A percentile compares a stretch with the other conserved stretches of the same genome.
These are phyloP conservation scores for Mythimna vitellina DNA, from an alignment of 2,888 invertebrate genomes.

Conservation along the genomic window DNA sequence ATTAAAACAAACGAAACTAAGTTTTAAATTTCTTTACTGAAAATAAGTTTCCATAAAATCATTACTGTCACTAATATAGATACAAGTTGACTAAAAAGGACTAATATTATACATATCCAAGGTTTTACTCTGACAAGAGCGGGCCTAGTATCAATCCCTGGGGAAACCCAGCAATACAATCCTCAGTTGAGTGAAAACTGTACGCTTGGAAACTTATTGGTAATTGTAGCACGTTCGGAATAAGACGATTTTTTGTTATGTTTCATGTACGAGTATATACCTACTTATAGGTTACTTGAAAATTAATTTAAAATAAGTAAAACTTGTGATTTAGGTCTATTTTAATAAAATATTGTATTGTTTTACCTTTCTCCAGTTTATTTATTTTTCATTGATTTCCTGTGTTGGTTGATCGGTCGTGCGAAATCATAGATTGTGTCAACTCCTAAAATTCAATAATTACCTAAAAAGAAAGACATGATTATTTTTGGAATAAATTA, in stretches of 20 bases:
- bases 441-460: neutral
- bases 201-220: neutral
- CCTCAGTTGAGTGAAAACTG: neutral
- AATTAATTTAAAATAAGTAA: neutral
- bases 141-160: conserved; percentile 15
- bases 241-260: neutral
- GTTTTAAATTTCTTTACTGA: neutral
- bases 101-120: neutral
- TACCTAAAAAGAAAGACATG: conserved; percentile 31
- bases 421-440: neutral
- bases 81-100: neutral
- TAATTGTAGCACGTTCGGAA: neutral
- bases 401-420: neutral
- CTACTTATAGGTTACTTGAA: neutral
- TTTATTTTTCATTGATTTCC: neutral
- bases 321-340: conserved; percentile 25
- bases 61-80: neutral
- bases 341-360: conserved; percentile 10
- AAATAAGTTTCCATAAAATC: neutral
- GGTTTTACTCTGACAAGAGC: neutral
- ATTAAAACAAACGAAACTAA: neutral
- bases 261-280: no score
- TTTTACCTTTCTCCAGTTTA: neutral
- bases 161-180: neutral
- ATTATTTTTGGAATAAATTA: conserved; percentile 43